phyloP scores from a whole-genome alignment of 1,140 invertebrate species.

The Drosophila pectinifera region DNA sequence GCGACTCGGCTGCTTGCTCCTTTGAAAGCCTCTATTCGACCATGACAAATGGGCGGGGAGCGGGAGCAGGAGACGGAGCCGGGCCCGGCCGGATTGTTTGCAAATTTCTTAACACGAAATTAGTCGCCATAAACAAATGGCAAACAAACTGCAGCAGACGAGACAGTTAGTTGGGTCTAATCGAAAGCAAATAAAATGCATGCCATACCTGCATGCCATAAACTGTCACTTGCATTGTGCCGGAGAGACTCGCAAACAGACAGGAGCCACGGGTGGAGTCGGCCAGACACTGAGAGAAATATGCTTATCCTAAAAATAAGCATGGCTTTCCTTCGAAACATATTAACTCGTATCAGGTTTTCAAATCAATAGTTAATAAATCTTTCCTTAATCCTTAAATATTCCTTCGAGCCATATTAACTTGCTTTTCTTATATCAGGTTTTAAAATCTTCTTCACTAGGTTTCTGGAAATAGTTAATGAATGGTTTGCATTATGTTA shows the following conservation, averaged over 20 bases:
- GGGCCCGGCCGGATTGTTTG: constrained; percentile 56
- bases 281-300: constrained; percentile 7
- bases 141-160: constrained; percentile 59
- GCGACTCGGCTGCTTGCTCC: neutral
- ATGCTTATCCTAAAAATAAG: too few relatives aligned
- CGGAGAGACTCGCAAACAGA: constrained; percentile 40
- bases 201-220: constrained; percentile 81
- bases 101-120: constrained; percentile 82
- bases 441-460: too few relatives aligned
- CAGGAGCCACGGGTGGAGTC: neutral
- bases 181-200: constrained; percentile 83
- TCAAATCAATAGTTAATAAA: too few relatives aligned
- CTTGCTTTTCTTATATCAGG: too few relatives aligned
- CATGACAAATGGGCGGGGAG: constrained; percentile 40
- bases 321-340: too few relatives aligned
- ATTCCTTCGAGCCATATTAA: too few relatives aligned
- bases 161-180: constrained; percentile 62
- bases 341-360: too few relatives aligned
- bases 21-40: constrained; percentile 22
- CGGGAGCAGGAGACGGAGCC: neutral
- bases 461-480: neutral
- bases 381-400: too few relatives aligned
- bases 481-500: too few relatives aligned
- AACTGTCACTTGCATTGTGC: constrained; percentile 75
- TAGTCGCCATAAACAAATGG: constrained; percentile 78